Evolutionary conservation across 2,888 invertebrate species (phyloP).

Genomic region (Azorinus chamasolen): DNA sequence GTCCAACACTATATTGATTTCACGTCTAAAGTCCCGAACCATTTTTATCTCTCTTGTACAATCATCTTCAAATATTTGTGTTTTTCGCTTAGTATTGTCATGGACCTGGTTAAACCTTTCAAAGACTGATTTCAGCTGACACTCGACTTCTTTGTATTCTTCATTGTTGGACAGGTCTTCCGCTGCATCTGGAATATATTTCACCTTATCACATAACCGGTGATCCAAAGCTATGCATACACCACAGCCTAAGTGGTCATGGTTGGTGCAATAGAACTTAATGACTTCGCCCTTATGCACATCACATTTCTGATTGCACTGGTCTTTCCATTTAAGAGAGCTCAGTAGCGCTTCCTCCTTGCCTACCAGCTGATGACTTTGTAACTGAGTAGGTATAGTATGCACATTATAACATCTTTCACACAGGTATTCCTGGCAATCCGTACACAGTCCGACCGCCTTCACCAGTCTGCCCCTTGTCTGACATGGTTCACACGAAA

Average conservation of each 20-base stretch:
- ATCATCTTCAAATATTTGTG: no score
- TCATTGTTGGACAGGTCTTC: background rate
- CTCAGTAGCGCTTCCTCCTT: background rate
- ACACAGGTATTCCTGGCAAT: conserved; percentile 14
- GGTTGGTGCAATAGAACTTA: conserved; percentile 11
- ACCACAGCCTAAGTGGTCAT: conserved; percentile 11
- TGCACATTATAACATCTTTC: conserved; percentile 8
- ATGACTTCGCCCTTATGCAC: conserved; percentile 3
- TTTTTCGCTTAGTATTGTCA: no score
- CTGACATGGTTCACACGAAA: conserved; percentile 1
- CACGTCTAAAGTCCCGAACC: no score
- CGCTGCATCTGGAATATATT: conserved; percentile 8
- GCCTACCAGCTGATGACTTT: conserved; percentile 2
- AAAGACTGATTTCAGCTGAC: no score
- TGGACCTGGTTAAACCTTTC: no score
- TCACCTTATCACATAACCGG: conserved; percentile 5
- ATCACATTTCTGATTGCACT: conserved; percentile 2
- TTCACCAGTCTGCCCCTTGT: background rate
- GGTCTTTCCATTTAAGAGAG: background rate
- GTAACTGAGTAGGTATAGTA: background rate
- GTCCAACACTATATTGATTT: no score
- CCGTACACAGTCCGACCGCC: conserved; percentile 7
- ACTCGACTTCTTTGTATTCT: background rate
- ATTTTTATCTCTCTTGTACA: no score
- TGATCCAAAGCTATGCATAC: conserved; percentile 16